Conservation (phyloP, 2,888 invertebrate species). For the Galeruca laticollis region DNA sequence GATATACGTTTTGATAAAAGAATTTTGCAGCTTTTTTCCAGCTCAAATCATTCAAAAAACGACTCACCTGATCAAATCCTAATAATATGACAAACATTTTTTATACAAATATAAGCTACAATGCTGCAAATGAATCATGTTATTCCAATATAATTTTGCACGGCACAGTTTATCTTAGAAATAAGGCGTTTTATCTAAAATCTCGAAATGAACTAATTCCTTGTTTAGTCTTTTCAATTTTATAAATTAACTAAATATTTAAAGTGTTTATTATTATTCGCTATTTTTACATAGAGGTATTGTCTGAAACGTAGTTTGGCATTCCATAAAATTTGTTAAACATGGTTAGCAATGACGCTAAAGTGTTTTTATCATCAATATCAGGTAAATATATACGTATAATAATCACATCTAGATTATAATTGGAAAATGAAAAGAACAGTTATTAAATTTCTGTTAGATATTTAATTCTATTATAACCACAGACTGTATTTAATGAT, state of each 20-base stretch:
- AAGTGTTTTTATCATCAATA: slow-evolving; percentile 11
- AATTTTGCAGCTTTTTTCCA: too few species aligned
- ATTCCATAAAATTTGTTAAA: not conserved
- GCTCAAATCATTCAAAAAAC: too few species aligned
- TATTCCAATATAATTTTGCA: too few species aligned
- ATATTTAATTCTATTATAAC: too few species aligned
- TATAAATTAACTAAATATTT: slow-evolving; percentile 4
- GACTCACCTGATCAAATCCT: too few species aligned
- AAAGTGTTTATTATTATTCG: not conserved
- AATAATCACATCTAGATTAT: too few species aligned
- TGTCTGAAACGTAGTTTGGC: not conserved
- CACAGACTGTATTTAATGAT: too few species aligned
- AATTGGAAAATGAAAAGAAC: too few species aligned
- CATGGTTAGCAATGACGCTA: not conserved
- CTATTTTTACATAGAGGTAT: too few species aligned
- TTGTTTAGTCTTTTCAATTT: not conserved
- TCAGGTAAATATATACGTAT: slow-evolving; percentile 12
- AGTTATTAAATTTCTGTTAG: too few species aligned
- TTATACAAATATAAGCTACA: not conserved
- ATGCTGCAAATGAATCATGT: not conserved
- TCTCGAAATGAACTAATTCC: not conserved
- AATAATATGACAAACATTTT: not conserved
- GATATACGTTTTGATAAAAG: too few species aligned
- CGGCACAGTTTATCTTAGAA: not conserved
- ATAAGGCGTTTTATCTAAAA: not conserved